A percentile compares a stretch with the other conserved stretches of the same genome.
phyloP scores from a whole-genome alignment of 2,797 vertebrate genomes.

The Anas flavirostris region DNA sequence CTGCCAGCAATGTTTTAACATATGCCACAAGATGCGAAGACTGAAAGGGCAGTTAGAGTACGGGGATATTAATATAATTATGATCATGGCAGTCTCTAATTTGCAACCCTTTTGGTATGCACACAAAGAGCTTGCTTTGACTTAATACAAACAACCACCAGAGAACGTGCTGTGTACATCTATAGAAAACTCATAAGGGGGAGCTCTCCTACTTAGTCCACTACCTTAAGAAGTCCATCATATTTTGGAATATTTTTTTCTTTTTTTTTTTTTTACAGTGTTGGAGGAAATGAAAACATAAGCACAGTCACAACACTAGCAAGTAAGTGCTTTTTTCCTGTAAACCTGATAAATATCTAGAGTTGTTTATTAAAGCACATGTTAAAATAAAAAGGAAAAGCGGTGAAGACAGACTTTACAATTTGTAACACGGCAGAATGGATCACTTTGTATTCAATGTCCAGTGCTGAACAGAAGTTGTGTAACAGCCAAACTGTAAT shows the following conservation, averaged over 20 bases:
- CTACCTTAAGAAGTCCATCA: not conserved
- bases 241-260: not conserved
- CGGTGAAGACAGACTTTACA: not conserved
- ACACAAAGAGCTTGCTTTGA: not conserved
- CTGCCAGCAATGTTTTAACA: not conserved
- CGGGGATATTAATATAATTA: not conserved
- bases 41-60: not conserved
- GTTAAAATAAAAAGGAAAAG: not conserved
- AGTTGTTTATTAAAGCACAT: not conserved
- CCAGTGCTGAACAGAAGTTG: not conserved
- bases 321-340: slow-evolving; percentile 70
- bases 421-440: not conserved
- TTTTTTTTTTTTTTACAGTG: slow-evolving; percentile 34
- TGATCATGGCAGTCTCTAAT: not conserved
- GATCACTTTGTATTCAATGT: not conserved
- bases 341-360: not conserved
- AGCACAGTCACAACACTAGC: slow-evolving; percentile 74
- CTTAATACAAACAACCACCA: not conserved
- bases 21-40: not conserved
- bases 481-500: not conserved
- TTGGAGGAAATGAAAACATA: slow-evolving; percentile 77
- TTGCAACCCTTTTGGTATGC: not conserved
- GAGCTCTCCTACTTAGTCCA: slow-evolving; percentile 18
- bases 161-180: not conserved
- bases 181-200: not conserved